Conservation (phyloP, 2,113 vertebrate species). For the Caranx melampygus region DNA sequence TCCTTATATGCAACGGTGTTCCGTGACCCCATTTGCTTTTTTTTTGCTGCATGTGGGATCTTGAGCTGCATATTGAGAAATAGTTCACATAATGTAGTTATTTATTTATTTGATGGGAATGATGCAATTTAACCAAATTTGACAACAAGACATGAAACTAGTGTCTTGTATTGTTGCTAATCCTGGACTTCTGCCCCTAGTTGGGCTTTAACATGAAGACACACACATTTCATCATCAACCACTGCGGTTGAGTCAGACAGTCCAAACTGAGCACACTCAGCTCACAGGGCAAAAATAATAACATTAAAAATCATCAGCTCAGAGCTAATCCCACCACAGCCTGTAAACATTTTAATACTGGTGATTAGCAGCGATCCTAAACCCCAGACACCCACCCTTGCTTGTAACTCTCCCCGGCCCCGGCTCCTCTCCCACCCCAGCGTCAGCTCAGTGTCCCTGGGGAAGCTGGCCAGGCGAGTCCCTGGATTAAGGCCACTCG, state of each 20-base stretch:
- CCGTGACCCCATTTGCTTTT: background rate
- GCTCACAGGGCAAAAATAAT: conserved; percentile 67
- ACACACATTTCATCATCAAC: background rate
- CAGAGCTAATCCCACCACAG: conserved; percentile 69
- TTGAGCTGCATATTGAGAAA: conserved; percentile 10
- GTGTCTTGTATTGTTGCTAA: too few species aligned
- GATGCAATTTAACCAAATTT: too few species aligned
- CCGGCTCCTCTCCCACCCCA: conserved; percentile 42
- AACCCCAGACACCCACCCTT: conserved; percentile 46
- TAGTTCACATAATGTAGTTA: background rate
- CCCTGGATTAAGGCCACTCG: conserved; percentile 80
- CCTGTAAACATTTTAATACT: conserved; percentile 75
- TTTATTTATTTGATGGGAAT: too few species aligned
- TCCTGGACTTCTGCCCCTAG: too few species aligned
- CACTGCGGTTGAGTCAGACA: too few species aligned
- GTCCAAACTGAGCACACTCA: conserved; percentile 19
- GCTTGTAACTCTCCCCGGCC: conserved; percentile 32
- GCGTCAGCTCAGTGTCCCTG: conserved; percentile 47
- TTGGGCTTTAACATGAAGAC: background rate
- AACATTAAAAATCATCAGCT: conserved; percentile 72
- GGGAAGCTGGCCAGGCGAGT: conserved; percentile 69
- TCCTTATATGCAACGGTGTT: too few species aligned
- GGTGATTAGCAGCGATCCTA: conserved; percentile 72
- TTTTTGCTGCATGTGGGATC: background rate
- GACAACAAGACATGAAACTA: too few species aligned